Evolutionary conservation across 2,797 vertebrate species (phyloP).

Genomic region (Xyrichtys novacula): DNA sequence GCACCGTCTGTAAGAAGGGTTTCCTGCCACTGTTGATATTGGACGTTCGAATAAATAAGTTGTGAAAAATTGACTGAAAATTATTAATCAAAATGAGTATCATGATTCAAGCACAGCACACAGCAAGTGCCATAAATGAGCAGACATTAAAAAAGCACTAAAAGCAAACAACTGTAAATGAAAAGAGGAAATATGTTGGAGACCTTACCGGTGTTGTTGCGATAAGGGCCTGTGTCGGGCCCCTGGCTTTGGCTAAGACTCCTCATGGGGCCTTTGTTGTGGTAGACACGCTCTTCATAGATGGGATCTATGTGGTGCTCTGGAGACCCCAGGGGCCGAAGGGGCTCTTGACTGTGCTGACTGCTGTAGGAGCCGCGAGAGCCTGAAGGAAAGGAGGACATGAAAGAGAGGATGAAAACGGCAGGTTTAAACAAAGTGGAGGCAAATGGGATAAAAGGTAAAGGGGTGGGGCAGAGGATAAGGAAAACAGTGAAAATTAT

Average conservation of each 20-base stretch:
- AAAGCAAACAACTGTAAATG: background rate
- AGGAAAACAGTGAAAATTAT: background rate
- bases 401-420: background rate
- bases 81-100: too few species aligned
- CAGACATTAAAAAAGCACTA: background rate
- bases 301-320: conserved; percentile 98
- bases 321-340: conserved; percentile 94
- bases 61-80: too few species aligned
- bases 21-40: too few species aligned
- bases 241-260: conserved; percentile 98
- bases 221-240: conserved; percentile 92
- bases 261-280: conserved; percentile 98
- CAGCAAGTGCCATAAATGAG: too few species aligned
- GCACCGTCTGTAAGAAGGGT: too few species aligned
- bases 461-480: background rate
- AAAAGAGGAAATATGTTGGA: background rate
- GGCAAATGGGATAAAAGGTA: too few species aligned
- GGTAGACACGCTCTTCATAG: conserved; percentile 97
- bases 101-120: too few species aligned
- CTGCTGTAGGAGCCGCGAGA: conserved; percentile 96
- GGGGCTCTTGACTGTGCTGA: conserved; percentile 95
- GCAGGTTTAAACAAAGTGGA: background rate
- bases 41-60: too few species aligned
- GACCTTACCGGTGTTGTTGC: conserved; percentile 93
- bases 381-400: conserved; percentile 78